Evolutionary conservation across 2,888 invertebrate species (phyloP).

Genomic region (Rapana venosa): DNA sequence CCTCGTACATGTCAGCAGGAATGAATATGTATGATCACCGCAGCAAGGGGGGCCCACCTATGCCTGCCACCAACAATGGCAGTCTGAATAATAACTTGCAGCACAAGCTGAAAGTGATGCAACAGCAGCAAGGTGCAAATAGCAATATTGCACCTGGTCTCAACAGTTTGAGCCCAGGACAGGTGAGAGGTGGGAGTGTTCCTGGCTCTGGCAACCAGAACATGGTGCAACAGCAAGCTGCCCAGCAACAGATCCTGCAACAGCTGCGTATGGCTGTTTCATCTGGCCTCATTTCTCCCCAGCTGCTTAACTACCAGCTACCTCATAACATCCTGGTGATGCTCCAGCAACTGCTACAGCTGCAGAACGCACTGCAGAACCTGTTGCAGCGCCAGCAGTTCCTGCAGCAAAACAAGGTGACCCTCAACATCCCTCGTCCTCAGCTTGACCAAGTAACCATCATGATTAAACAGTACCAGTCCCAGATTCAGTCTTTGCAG

Average conservation of each 20-base stretch:
- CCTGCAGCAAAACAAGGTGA: slow-evolving; percentile 65
- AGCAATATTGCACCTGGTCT: slow-evolving; percentile 59
- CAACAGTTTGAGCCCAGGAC: slow-evolving; percentile 57
- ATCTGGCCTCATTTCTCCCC: slow-evolving; percentile 76
- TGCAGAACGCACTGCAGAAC: slow-evolving; percentile 86
- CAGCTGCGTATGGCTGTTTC: slow-evolving; percentile 77
- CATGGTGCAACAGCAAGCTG: slow-evolving; percentile 75
- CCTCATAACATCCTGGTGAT: slow-evolving; percentile 94
- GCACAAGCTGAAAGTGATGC: slow-evolving; percentile 80
- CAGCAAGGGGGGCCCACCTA: slow-evolving; percentile 79
- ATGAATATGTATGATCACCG: slow-evolving; percentile 62
- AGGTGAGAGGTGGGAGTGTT: slow-evolving; percentile 71
- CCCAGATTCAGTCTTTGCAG: slow-evolving; percentile 93
- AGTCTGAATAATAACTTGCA: slow-evolving; percentile 82
- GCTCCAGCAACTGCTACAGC: slow-evolving; percentile 93
- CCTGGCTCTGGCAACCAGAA: slow-evolving; percentile 55
- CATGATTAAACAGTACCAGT: slow-evolving; percentile 94
- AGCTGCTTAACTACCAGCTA: slow-evolving; percentile 90
- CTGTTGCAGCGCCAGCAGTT: slow-evolving; percentile 78
- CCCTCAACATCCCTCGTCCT: slow-evolving; percentile 63
- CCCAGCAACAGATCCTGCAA: slow-evolving; percentile 75
- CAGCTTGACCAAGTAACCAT: slow-evolving; percentile 87
- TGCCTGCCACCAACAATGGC: slow-evolving; percentile 80
- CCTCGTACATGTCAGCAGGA: slow-evolving; percentile 62
- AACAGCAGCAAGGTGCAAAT: slow-evolving; percentile 82